Evolutionary conservation across 2,797 vertebrate genomes (phyloP).

Genomic region (Anguilla megastoma): DNA sequence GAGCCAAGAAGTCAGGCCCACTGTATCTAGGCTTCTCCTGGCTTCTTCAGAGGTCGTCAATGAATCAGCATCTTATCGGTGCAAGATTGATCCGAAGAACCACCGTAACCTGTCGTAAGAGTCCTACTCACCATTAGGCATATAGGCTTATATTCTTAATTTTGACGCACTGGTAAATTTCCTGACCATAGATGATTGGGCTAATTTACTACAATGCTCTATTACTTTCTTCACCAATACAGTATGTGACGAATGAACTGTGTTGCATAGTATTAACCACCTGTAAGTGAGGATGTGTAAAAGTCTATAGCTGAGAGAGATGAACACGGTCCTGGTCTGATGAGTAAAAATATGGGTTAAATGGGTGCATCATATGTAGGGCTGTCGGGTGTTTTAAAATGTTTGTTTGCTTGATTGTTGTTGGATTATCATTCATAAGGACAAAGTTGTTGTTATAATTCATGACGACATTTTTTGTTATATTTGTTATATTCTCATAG

Average conservation of each 20-base stretch:
- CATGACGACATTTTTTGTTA: no score
- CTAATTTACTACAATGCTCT: background rate
- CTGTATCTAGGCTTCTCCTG: background rate
- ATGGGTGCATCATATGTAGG: background rate
- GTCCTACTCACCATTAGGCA: background rate
- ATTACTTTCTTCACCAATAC: background rate
- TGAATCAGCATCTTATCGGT: background rate
- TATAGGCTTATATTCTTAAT: background rate
- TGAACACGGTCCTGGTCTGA: no score
- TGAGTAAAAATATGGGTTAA: no score
- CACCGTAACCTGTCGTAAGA: background rate
- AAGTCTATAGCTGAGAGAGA: no score
- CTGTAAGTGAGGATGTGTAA: background rate
- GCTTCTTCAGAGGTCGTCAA: background rate
- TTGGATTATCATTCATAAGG: background rate
- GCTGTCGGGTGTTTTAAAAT: background rate
- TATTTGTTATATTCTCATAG: background rate
- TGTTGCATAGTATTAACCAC: background rate
- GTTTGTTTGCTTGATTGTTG: background rate
- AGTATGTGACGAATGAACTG: background rate
- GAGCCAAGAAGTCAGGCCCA: slow-evolving; percentile 17
- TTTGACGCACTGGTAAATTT: background rate
- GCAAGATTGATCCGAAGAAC: background rate
- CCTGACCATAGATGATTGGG: background rate
- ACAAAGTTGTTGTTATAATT: no score